phyloP scores from a whole-genome alignment of 2,797 vertebrate genomes.

The Poeciliopsis infans region DNA sequence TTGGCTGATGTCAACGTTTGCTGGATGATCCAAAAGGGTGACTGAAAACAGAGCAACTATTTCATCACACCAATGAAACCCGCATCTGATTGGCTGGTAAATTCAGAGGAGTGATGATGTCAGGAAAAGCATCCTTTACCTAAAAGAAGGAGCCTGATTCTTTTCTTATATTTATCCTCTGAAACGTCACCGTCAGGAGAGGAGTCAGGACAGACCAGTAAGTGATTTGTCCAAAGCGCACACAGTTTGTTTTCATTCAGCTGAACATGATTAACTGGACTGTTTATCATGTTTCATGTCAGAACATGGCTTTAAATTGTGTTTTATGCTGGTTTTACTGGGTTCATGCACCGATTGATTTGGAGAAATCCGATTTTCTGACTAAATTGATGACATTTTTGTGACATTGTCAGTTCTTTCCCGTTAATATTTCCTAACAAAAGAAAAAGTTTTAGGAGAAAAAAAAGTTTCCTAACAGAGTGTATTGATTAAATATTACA shows the following conservation, averaged over 20 bases:
- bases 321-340: background rate
- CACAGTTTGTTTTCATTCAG: background rate
- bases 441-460: too few species aligned
- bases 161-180: background rate
- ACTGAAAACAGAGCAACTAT: background rate
- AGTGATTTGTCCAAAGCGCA: conserved; percentile 9
- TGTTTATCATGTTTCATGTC: background rate
- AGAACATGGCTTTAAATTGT: background rate
- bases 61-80: background rate
- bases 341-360: background rate
- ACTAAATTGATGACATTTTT: too few species aligned
- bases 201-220: conserved; percentile 25
- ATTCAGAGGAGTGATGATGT: conserved; percentile 26
- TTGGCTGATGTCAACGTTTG: background rate
- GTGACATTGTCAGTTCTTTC: too few species aligned
- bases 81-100: conserved; percentile 36
- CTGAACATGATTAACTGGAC: background rate
- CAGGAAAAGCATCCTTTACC: conserved; percentile 6
- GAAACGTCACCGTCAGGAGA: background rate
- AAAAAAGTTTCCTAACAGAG: too few species aligned
- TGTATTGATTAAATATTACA: too few species aligned
- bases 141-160: conserved; percentile 4
- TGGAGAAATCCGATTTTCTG: too few species aligned
- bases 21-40: background rate
- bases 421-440: too few species aligned